A percentile compares a stretch with the other conserved stretches of the same genome.
phyloP scores from a whole-genome alignment of 2,113 vertebrate species.

The Gadus chalcogrammus region DNA sequence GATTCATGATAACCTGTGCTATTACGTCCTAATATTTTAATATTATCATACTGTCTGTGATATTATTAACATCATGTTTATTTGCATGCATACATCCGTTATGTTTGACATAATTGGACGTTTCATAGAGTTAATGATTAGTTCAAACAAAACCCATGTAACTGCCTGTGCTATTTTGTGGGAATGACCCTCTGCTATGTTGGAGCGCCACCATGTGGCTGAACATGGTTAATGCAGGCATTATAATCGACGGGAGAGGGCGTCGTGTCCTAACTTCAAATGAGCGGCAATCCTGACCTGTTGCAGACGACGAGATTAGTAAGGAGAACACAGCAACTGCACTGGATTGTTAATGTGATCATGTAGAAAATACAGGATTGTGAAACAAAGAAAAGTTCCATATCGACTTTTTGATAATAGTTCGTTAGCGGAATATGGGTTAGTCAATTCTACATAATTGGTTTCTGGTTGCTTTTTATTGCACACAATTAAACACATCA shows the following conservation, averaged over 20 bases:
- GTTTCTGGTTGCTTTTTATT: too few species aligned
- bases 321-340: too few species aligned
- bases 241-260: background rate
- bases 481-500: too few species aligned
- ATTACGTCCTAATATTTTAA: slow-evolving; percentile 21
- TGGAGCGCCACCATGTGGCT: slow-evolving; percentile 44
- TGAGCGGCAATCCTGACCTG: too few species aligned
- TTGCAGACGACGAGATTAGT: too few species aligned
- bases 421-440: too few species aligned
- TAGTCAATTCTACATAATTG: too few species aligned
- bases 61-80: slow-evolving; percentile 17
- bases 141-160: background rate
- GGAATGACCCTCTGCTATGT: slow-evolving; percentile 9
- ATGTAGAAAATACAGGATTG: too few species aligned
- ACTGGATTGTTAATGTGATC: too few species aligned
- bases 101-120: background rate
- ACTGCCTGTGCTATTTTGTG: background rate
- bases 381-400: too few species aligned
- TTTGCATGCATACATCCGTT: background rate
- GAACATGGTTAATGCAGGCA: background rate
- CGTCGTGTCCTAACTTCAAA: background rate
- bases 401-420: too few species aligned
- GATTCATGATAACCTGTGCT: slow-evolving; percentile 33
- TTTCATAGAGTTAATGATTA: slow-evolving; percentile 11
- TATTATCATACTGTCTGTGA: slow-evolving; percentile 58